Conservation (phyloP, 2,797 vertebrate genomes). For the Hippopotamyrus pictus region DNA sequence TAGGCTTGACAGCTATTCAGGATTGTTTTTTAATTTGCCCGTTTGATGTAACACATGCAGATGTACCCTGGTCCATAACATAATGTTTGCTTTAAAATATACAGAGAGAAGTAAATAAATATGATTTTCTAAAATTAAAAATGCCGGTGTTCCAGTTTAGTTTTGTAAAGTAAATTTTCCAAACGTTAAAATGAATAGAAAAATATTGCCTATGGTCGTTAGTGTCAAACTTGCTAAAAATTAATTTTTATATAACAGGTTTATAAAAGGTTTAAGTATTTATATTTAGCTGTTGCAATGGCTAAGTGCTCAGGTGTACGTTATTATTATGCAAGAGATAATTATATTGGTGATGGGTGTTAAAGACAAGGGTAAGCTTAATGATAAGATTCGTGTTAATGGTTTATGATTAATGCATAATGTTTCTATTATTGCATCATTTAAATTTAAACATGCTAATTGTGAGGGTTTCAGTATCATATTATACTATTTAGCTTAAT, state of each 20-base stretch:
- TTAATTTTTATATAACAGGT: not conserved
- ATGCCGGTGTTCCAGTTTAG: not conserved
- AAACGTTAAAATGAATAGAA: not conserved
- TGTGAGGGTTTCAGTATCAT: not conserved
- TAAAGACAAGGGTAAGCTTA: not conserved
- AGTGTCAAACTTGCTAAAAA: not conserved
- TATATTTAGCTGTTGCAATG: not conserved
- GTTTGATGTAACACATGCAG: not conserved
- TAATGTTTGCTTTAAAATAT: not conserved
- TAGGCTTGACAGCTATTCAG: not conserved
- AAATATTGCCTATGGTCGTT: not conserved
- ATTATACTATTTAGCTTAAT: constrained; percentile 1
- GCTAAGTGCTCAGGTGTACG: not conserved
- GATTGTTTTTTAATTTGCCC: not conserved
- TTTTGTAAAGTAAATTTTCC: not conserved
- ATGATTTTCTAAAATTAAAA: not conserved
- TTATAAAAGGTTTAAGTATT: not conserved
- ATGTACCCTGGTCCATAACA: not conserved
- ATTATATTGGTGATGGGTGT: not conserved
- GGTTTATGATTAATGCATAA: not conserved
- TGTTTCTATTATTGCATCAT: not conserved
- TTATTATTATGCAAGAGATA: not conserved
- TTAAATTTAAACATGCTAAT: not conserved
- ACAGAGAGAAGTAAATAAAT: not conserved
- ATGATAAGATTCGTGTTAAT: not conserved